A percentile compares a stretch with the other conserved stretches of the same genome.
Evolutionary conservation across 2,113 vertebrate genomes (phyloP).

Genomic region (Cervus canadensis): DNA sequence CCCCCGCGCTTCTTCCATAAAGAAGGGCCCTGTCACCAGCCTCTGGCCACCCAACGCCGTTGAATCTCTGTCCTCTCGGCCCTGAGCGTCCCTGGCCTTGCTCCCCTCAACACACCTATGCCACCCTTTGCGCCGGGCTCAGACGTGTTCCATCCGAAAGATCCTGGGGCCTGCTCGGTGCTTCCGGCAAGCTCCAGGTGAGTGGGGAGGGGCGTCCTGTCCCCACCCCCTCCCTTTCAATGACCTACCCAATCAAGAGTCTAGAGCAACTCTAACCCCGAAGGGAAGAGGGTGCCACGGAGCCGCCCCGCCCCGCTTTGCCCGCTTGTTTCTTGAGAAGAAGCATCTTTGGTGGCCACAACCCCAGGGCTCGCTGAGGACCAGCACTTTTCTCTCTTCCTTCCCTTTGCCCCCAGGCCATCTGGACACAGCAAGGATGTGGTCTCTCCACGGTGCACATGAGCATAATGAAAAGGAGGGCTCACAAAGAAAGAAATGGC

Average conservation of each 20-base stretch:
- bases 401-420: background rate
- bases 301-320: background rate
- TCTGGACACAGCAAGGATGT: background rate
- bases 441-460: background rate
- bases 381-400: background rate
- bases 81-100: background rate
- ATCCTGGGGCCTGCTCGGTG: background rate
- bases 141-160: background rate
- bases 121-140: background rate
- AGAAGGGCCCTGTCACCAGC: slow-evolving; percentile 18
- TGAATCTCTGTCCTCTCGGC: background rate
- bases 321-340: slow-evolving; percentile 14
- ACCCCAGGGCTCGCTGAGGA: background rate
- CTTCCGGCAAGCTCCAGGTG: background rate
- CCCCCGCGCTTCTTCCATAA: slow-evolving; percentile 5
- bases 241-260: no score
- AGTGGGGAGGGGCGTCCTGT: background rate
- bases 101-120: background rate
- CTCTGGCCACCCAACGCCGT: background rate
- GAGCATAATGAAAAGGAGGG: background rate
- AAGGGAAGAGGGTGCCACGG: background rate
- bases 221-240: background rate
- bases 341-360: background rate
- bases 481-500: background rate
- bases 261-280: background rate